A percentile compares a stretch with the other conserved stretches of the same genome.
Evolutionary conservation across 1,140 invertebrate species (phyloP).

Genomic region (Lithobius niger): DNA sequence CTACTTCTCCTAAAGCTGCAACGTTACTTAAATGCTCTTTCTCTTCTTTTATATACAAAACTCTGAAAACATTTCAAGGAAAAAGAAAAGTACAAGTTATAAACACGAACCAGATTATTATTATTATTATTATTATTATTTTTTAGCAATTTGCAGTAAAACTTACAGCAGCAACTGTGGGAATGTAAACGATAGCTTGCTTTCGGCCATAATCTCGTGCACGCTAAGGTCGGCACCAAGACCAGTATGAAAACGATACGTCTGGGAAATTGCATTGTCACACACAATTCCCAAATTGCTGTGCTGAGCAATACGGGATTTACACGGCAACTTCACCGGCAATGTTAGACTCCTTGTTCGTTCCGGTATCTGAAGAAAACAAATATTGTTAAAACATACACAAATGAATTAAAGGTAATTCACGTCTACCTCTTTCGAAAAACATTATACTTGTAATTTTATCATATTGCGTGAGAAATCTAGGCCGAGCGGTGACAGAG

Average conservation of each 20-base stretch:
- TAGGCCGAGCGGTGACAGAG: no score
- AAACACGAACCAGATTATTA: no score
- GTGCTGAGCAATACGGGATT: slow-evolving; percentile 63
- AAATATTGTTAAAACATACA: no score
- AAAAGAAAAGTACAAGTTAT: background rate
- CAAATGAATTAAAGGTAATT: no score
- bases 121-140: no score
- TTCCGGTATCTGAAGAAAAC: background rate
- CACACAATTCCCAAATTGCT: slow-evolving; percentile 57
- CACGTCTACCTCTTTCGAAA: no score
- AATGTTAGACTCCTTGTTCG: slow-evolving; percentile 58
- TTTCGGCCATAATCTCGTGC: slow-evolving; percentile 86
- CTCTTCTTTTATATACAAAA: slow-evolving; percentile 81
- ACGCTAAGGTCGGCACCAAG: slow-evolving; percentile 80
- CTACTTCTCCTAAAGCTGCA: slow-evolving; percentile 9
- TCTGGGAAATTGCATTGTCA: slow-evolving; percentile 59
- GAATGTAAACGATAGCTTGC: slow-evolving; percentile 66
- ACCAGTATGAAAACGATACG: slow-evolving; percentile 82
- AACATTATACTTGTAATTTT: no score
- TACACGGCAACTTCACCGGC: slow-evolving; percentile 60
- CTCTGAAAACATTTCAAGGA: slow-evolving; percentile 41
- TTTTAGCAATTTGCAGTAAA: no score
- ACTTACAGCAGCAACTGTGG: slow-evolving; percentile 77
- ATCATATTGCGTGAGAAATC: no score
- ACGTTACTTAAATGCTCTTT: slow-evolving; percentile 60